Conservation (phyloP, 1,140 invertebrate species). For the Cephus cinctus region DNA sequence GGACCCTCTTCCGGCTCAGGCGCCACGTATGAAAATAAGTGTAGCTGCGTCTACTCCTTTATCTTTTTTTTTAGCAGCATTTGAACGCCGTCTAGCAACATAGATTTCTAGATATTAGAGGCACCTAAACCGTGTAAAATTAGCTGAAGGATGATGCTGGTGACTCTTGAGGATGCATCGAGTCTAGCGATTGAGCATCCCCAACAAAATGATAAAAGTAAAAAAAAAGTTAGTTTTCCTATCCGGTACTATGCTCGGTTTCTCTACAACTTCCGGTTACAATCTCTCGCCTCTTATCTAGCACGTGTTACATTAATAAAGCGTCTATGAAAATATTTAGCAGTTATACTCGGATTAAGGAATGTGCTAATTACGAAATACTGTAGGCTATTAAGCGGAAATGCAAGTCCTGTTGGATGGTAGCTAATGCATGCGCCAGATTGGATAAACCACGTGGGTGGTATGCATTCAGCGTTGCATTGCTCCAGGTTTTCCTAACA, state of each 20-base stretch:
- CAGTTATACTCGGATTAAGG: constrained; percentile 37
- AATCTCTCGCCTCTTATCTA: constrained; percentile 18
- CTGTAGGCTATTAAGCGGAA: constrained; percentile 21
- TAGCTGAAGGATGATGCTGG: too few species aligned
- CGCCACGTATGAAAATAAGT: constrained; percentile 50
- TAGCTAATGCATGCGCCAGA: constrained; percentile 5
- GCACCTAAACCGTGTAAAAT: too few species aligned
- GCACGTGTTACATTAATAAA: neutral
- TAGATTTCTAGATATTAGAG: too few species aligned
- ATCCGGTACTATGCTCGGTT: constrained; percentile 22
- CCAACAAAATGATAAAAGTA: too few species aligned
- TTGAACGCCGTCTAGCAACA: too few species aligned
- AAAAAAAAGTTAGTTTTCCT: too few species aligned
- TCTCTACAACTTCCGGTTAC: constrained; percentile 4
- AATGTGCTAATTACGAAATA: constrained; percentile 46
- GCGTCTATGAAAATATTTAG: constrained; percentile 31
- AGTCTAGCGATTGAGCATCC: too few species aligned
- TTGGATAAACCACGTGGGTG: too few species aligned
- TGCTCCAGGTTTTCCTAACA: too few species aligned
- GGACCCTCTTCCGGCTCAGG: constrained; percentile 45
- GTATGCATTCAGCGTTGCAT: too few species aligned
- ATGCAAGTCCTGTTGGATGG: constrained; percentile 15
- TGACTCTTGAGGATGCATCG: too few species aligned
- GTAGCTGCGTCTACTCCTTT: constrained; percentile 25
- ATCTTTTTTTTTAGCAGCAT: too few species aligned